Conservation (phyloP, 2,113 vertebrate genomes). For the Dipodomys spectabilis region DNA sequence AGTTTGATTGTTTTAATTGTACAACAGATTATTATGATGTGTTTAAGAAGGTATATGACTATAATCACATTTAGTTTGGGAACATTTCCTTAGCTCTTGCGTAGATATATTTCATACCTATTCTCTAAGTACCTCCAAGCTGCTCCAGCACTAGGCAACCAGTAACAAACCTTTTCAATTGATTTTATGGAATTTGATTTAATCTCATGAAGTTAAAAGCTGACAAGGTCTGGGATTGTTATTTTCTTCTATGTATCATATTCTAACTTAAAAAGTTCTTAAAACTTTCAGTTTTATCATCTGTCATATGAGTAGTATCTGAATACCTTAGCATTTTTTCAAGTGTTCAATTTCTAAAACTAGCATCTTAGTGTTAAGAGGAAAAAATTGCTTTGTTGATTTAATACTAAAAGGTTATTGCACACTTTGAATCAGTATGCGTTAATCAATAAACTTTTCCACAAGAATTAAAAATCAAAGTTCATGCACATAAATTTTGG, state of each 20-base stretch:
- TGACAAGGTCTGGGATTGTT: not conserved
- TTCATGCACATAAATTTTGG: not conserved
- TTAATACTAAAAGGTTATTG: not conserved
- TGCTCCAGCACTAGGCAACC: too few species aligned
- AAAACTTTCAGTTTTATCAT: not conserved
- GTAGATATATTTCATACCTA: not conserved
- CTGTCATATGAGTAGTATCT: not conserved
- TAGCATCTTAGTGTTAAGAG: not conserved
- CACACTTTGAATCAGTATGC: not conserved
- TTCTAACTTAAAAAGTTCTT: not conserved
- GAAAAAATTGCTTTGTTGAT: not conserved
- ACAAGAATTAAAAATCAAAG: not conserved
- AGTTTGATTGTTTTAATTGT: not conserved
- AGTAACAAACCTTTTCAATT: not conserved
- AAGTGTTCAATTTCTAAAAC: not conserved
- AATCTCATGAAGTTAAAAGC: not conserved
- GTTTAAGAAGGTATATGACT: not conserved
- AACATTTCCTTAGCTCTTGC: not conserved
- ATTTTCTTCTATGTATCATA: not conserved
- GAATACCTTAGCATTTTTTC: not conserved
- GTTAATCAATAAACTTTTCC: not conserved
- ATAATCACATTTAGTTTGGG: not conserved
- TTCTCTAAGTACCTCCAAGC: not conserved
- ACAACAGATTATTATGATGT: not conserved
- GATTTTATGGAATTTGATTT: not conserved